Base-by-base conservation (phyloP, 1,140 invertebrate species). In the Drosophila melanica region DNA sequence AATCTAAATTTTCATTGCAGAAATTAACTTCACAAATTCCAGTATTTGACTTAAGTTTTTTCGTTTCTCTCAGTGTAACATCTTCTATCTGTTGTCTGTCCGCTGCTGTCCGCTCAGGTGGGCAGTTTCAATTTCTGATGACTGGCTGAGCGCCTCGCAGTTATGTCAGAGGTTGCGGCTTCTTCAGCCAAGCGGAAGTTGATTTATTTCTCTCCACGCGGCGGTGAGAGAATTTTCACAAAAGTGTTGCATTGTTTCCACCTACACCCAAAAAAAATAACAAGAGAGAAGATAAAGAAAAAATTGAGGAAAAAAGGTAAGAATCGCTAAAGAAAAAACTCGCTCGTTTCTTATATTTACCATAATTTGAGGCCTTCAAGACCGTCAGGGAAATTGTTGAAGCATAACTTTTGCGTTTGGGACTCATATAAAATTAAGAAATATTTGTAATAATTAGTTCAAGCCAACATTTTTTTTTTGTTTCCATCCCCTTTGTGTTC, bases 401-500 rank as follows among this genome's bases (percentile, higher is more conserved):
- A 79, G 82, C 82, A 78, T 66, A 86, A 86, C 82, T 79, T 81
- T 81, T 47, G 59, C 55, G 55, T 30, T 63, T 58, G 39, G 65
- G 60, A 66, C 65, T 76, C 78, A 72, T 86, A 87, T 85, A 87
- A 81, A 87, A 87, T 79, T 67, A 87, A 73, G 72, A 87, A 87
- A 76, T 87, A 87, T 86, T 77, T 87, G 82, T 82, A 79, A 82
- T 87, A 82, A 86, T 86, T 86, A 77, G 79, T 65, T 35, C 7
- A 9, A 53, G 20, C 7, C 23, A 50, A 27, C 45, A 55, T 62
- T 45, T 59, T 12, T 51, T 48, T 30, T 16, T 45, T 59, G 10
- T 51, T 48, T 30, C n/a, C 14, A n/a, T 12, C 1, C 8, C 20
- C 33, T 51, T 39, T 37, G 10, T 55, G 23, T 35, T 30, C 2